Evolutionary conservation across 2,113 vertebrate genomes (phyloP).

Genomic region (Bolborhynchus lineola): DNA sequence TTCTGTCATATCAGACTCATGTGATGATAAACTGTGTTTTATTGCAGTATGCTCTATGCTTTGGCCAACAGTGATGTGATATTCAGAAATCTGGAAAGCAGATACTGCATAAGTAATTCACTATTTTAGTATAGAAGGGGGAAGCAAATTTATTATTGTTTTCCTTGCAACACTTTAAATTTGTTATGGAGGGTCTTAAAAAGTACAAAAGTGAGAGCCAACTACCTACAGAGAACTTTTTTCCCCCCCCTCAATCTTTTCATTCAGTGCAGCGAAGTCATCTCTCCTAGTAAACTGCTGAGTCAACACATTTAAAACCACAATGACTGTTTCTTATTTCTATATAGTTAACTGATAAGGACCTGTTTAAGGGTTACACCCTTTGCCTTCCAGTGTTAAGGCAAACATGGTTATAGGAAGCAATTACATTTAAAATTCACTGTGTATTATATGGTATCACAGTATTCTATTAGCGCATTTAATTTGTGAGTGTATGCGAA

Average conservation of each 20-base stretch:
- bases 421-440: neutral
- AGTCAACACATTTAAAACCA: constrained; percentile 34
- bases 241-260: neutral
- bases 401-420: constrained; percentile 37
- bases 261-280: neutral
- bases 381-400: constrained; percentile 29
- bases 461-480: neutral
- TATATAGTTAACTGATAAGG: constrained; percentile 43
- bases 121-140: neutral
- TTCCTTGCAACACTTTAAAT: neutral
- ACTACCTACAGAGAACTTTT: neutral
- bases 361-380: constrained; percentile 36
- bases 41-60: neutral
- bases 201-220: neutral
- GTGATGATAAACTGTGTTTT: neutral
- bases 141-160: neutral
- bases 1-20: neutral
- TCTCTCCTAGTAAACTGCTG: constrained; percentile 34
- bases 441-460: neutral
- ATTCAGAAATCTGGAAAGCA: constrained; percentile 2
- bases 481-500: neutral
- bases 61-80: neutral
- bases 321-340: constrained; percentile 47
- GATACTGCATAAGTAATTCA: neutral
- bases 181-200: neutral